Conservation (phyloP, 1,140 invertebrate species). For the Drosophila ambigua region DNA sequence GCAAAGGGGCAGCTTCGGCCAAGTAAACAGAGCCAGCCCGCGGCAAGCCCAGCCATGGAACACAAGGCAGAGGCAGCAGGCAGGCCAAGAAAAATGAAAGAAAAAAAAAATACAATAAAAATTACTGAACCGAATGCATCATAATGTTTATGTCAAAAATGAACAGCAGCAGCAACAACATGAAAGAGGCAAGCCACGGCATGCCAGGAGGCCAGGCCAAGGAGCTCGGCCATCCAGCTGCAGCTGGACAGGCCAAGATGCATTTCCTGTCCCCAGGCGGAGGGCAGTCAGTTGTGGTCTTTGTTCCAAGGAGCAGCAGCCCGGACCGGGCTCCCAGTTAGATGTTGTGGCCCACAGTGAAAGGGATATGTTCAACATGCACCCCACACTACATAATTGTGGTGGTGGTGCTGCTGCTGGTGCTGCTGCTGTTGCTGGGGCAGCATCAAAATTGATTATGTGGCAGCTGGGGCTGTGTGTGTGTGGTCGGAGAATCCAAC, state of each 20-base stretch:
- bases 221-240: constrained; percentile 9
- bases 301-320: constrained; percentile 57
- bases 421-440: constrained; percentile 27
- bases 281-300: constrained; percentile 34
- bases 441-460: constrained; percentile 72
- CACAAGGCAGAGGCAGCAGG: constrained; percentile 19
- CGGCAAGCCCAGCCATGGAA: constrained; percentile 21
- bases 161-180: constrained; percentile 60
- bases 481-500: constrained; percentile 1
- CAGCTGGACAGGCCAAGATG: constrained; percentile 46
- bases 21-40: constrained; percentile 40
- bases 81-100: constrained; percentile 46
- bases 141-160: constrained; percentile 80
- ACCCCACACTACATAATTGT: constrained; percentile 56
- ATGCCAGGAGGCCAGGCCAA: constrained; percentile 13
- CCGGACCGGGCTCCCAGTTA: constrained; percentile 10
- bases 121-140: constrained; percentile 81
- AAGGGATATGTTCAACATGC: constrained; percentile 47
- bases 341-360: constrained; percentile 19
- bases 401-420: constrained; percentile 4
- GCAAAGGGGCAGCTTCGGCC: constrained; percentile 39
- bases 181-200: constrained; percentile 22
- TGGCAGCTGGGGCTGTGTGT: constrained; percentile 16
- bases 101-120: constrained; percentile 77
- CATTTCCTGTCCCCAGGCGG: constrained; percentile 50